Conservation (phyloP, 2,888 invertebrate genomes). For the Xylota sylvarum region DNA sequence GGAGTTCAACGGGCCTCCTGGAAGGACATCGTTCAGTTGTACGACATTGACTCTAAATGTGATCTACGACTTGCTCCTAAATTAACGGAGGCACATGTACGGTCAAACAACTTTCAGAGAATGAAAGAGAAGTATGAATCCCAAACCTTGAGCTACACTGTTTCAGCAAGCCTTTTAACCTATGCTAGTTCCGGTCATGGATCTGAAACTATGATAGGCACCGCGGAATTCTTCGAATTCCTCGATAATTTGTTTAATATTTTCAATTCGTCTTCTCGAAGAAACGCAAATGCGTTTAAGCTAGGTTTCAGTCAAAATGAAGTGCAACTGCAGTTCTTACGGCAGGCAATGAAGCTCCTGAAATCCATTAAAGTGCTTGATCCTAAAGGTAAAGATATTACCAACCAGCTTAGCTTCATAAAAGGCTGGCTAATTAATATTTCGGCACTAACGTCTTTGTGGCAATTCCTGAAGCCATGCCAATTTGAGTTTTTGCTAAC, state of each 20-base stretch:
- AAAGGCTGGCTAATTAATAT: neutral
- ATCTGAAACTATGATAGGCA: neutral
- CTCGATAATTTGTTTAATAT: neutral
- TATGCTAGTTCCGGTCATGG: neutral
- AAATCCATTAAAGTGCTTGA: neutral
- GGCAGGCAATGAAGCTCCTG: neutral
- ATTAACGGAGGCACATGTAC: neutral
- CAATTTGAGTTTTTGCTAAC: no score
- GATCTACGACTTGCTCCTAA: neutral
- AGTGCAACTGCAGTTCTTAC: neutral
- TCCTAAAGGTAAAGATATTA: neutral
- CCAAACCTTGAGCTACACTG: neutral
- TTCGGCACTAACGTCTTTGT: neutral
- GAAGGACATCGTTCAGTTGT: neutral
- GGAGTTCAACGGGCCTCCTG: neutral
- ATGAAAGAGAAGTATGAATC: neutral
- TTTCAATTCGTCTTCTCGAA: neutral
- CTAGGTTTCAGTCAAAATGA: neutral
- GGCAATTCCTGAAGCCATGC: neutral
- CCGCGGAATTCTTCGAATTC: neutral
- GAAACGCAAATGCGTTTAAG: neutral
- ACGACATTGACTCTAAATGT: slow-evolving; percentile 1
- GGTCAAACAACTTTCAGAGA: neutral
- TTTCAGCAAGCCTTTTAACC: neutral
- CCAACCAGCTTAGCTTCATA: no score